Conservation (phyloP, 2,113 vertebrate genomes). For the Regulus satrapa region DNA sequence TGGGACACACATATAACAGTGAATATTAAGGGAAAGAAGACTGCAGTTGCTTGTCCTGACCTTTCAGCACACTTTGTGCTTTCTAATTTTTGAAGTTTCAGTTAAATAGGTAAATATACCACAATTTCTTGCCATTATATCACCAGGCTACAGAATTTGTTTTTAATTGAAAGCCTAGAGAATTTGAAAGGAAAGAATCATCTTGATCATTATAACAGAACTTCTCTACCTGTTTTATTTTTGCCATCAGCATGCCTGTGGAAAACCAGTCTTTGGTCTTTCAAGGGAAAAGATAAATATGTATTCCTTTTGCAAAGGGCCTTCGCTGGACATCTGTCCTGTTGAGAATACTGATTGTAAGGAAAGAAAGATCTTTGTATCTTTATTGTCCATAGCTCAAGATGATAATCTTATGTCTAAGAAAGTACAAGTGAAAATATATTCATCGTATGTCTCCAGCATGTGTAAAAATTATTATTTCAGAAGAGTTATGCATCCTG, state of each 20-base stretch:
- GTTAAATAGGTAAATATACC: not conserved
- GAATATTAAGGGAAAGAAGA: not conserved
- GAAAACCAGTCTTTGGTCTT: not conserved
- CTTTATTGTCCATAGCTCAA: not conserved
- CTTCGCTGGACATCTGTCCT: not conserved
- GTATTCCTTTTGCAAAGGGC: not conserved
- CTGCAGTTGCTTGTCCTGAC: not conserved
- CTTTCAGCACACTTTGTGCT: not conserved
- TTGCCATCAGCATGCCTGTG: not conserved
- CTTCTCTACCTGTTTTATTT: not conserved
- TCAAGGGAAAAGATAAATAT: not conserved
- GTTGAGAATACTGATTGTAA: not conserved
- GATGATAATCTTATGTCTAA: not conserved
- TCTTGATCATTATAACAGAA: not conserved
- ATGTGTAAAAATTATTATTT: not conserved
- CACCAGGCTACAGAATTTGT: not conserved
- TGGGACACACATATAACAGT: too few species aligned
- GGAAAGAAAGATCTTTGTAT: not conserved
- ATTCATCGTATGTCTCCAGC: not conserved
- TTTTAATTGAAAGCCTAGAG: not conserved
- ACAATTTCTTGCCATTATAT: not conserved
- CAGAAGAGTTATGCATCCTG: too few species aligned
- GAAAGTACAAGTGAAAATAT: not conserved
- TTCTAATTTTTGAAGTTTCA: not conserved
- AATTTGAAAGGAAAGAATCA: not conserved